phyloP scores from a whole-genome alignment of 2,797 vertebrate species.

The Hoplostethus mediterraneus region DNA sequence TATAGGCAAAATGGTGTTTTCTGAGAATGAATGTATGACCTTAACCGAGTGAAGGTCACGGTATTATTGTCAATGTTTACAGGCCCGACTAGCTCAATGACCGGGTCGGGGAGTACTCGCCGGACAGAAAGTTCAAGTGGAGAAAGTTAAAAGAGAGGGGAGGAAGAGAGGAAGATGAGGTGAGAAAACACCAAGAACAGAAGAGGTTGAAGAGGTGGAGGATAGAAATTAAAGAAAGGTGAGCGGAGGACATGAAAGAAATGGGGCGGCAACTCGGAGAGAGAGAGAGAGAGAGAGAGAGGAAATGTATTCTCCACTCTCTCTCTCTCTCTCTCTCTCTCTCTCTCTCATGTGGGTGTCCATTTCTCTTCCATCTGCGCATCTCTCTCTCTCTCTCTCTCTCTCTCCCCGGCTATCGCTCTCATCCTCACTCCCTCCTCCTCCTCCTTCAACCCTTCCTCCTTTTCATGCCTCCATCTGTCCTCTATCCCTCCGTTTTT shows the following conservation, averaged over 20 bases:
- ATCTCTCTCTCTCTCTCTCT: neutral
- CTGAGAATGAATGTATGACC: too few relatives aligned
- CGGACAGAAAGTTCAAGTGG: slow-evolving; percentile 45
- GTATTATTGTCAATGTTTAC: slow-evolving; percentile 43
- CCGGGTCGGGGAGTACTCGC: slow-evolving; percentile 49
- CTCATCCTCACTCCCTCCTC: neutral
- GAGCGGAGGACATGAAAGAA: slow-evolving; percentile 58
- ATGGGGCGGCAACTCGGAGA: slow-evolving; percentile 19
- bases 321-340: neutral
- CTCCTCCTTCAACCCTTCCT: slow-evolving; percentile 20
- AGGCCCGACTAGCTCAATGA: slow-evolving; percentile 48
- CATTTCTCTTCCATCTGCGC: neutral
- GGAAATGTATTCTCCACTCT: slow-evolving; percentile 47
- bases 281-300: slow-evolving; percentile 5
- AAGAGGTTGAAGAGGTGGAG: slow-evolving; percentile 41
- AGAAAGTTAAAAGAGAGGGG: slow-evolving; percentile 49
- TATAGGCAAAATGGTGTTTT: too few relatives aligned
- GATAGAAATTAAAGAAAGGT: slow-evolving; percentile 60
- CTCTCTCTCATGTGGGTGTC: slow-evolving; percentile 8
- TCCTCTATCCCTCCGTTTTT: slow-evolving; percentile 17
- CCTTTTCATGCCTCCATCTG: slow-evolving; percentile 47
- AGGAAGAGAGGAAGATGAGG: slow-evolving; percentile 53
- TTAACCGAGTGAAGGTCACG: neutral
- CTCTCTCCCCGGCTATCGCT: neutral
- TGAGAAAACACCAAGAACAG: slow-evolving; percentile 49